Evolutionary conservation across 2,888 invertebrate genomes (phyloP), one percentile per base, ranked within the genome.

Genomic region (Harpagoxenus sublaevis): DNA sequence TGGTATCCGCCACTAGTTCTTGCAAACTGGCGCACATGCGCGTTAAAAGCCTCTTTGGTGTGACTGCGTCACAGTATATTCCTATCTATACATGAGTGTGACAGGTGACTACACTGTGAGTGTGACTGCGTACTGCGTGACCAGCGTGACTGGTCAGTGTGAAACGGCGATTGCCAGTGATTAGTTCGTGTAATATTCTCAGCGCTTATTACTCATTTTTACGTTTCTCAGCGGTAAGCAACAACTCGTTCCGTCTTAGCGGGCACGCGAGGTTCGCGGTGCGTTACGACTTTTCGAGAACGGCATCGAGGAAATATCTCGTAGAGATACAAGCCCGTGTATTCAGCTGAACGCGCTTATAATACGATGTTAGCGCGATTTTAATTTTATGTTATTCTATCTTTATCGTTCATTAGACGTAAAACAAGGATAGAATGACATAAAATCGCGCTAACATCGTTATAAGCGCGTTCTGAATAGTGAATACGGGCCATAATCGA

Each of bases 71-170:
- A 23, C 23, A 23, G 23, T 23, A 23, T 23, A 23, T 23, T 23
- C 23, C 23, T 23, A 23, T 23, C 23, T 23, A 23, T 23, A 23
- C 23, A 23, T 23, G 23, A 23, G 23, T 23, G 23, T 23, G 23
- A 23, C 23, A 23, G 23, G 23, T 23, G 23, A 23, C 23, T 23
- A 23, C 0, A 23, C 23, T 23, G 23, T 23, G 23, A 23, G 0
- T 23, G 23, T 23, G 23, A 23, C 23, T 23, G 23, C 23, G 23
- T 23, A 23, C 23, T 23, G 23, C 23, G 23, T 23, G 75, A 55
- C 39, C n/a, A n/a, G 35, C 55, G 28, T 51, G 75, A 55, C 39
- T 73, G 5, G 68, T 15, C 75, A 81, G 79, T 81, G 4, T 1
- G 18, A 60, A 12, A 60, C 48, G 3, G 15, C 35, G 6, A 10